Evolutionary conservation across 2,113 vertebrate species (phyloP), one percentile per base, ranked within the genome.

Genomic region (Pangasianodon hypophthalmus): DNA sequence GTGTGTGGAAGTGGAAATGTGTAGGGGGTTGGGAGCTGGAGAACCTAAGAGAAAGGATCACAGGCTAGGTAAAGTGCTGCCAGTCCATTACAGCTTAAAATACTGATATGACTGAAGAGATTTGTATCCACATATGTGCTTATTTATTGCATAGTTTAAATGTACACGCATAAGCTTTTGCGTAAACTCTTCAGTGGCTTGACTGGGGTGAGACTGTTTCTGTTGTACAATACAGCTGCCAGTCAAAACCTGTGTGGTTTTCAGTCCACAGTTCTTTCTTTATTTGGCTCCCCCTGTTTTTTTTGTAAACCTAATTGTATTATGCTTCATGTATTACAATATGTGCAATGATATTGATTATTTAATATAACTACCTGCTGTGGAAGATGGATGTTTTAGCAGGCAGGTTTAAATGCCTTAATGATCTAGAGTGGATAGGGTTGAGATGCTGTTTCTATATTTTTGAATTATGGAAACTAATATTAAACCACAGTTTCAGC

Each of bases 21-120:
- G 46, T 41, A 73, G 67, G 73, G 87, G 87, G 87, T 52, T 80
- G 87, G 87, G 87, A 81, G 18, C 32, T 75, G 32, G n/a, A 73
- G 24, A 41, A 50, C 18, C 85, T 41, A 37, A 73, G 50, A 37
- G 77, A 88, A 88, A 80, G 86, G 41, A 77, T 87, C 19, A 19
- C 4, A 60, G 21, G 32, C 13, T 81, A 87, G 32, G 32, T 56
- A 56, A 52, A 73, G 52, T 37, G 32, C 24, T 37, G n/a, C 16
- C 54, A n/a, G 46, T 83, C 37, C 21, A n/a, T 14, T 82, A 54
- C 81, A 62, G 82, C 56, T 62, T 44, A 46, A 41, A 84, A 84
- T 62, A 16, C 9, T 32, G 14, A 56, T 24, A 32, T 4, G 48
- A 29, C 19, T 14, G 0, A 41, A 58, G 32, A 58, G 41, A 60